Evolutionary conservation across 2,797 vertebrate species (phyloP), one percentile per base, ranked within the genome.

Genomic region (Taenioides sp.): DNA sequence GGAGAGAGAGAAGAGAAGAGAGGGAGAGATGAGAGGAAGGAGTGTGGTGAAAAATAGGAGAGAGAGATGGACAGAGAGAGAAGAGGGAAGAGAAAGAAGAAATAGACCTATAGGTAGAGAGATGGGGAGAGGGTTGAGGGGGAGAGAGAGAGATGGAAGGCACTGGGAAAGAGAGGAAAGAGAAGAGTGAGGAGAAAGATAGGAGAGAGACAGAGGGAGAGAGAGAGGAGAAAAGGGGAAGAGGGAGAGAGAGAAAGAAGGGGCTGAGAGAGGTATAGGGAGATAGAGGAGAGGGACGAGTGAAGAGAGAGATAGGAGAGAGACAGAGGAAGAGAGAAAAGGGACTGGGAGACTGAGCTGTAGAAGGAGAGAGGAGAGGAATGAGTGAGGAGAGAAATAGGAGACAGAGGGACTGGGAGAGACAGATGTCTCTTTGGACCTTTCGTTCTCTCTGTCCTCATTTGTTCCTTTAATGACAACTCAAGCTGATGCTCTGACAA

Each of bases 401-500:
- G n/a, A 22, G 20, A 54, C 2, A 54, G 20, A 22, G 52, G 18
- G 20, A 20, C 4, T 2, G 18, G 49, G 16, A 47, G 43, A 47
- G 4, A 5, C 7, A n/a, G 9, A 11, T 11, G 22, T 18, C 80
- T 82, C 77, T 65, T 79, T 84, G 82, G 82, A 87, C 81, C 78
- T 28, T 6, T 40, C 18, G 73, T 83, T 74, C 80, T 52, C 74
- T 72, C 49, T 72, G 69, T 74, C 71, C 72, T 85, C 69, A 59
- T 80, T 83, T 63, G 71, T 75, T 71, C 72, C 49, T 70, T 71
- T 80, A 78, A 81, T 87, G 81, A 79, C 67, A 82, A 84, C 75
- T 80, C 83, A 79, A 65, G 63, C 27, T 18, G 10, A 40, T 20
- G 10, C 37, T 23, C 9, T 18, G 40, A 65, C n/a, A 18, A 65